These are phyloP conservation scores for Psittacula derbiana DNA, from an alignment of 2,797 vertebrate species.

Conservation along the genomic window DNA sequence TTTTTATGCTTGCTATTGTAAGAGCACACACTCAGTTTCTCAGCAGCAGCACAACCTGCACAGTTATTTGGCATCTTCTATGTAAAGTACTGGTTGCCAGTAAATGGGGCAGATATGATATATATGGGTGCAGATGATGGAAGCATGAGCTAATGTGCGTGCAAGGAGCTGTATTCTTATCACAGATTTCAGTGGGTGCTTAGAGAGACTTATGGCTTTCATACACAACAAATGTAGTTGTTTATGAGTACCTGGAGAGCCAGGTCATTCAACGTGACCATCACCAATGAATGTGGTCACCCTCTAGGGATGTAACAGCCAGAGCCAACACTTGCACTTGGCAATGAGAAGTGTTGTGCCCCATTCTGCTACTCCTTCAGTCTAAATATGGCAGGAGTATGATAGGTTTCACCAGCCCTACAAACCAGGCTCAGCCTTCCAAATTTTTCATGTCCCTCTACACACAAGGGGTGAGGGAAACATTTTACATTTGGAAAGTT, in stretches of 20 bases:
- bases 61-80: not conserved
- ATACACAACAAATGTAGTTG: not conserved
- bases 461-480: not conserved
- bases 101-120: not conserved
- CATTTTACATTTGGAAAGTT: not conserved
- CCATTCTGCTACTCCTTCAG: not conserved
- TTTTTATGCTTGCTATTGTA: not conserved
- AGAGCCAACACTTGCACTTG: not conserved
- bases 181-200: not conserved
- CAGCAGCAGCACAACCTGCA: not conserved
- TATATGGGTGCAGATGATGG: too few species aligned
- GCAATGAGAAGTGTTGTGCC: not conserved
- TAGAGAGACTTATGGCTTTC: not conserved
- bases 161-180: not conserved
- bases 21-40: not conserved
- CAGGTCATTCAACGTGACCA: rapidly evolving
- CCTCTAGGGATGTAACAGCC: not conserved
- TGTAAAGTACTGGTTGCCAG: not conserved
- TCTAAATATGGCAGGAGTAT: not conserved
- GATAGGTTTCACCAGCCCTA: not conserved
- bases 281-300: not conserved
- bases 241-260: not conserved
- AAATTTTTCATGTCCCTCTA: not conserved
- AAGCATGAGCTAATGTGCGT: not conserved
- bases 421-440: not conserved